Conservation (phyloP, 1,140 invertebrate species). For the Steinernema feltiae region DNA sequence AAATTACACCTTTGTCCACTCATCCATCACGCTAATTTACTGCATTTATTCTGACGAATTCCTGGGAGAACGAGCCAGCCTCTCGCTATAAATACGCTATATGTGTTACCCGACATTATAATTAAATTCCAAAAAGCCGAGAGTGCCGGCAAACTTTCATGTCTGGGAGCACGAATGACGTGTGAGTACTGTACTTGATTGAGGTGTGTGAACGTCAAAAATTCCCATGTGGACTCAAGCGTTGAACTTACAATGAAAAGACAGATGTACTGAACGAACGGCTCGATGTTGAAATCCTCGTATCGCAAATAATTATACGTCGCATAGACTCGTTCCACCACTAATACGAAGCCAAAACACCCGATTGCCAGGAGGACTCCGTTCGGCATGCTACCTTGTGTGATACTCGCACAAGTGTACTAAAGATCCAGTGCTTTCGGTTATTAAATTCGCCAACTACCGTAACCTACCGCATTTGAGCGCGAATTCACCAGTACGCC, state of each 20-base stretch:
- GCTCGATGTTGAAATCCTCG: not conserved
- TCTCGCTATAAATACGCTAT: no score
- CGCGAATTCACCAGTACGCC: not conserved
- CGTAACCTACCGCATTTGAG: not conserved
- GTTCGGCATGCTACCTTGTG: not conserved
- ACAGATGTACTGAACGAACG: not conserved
- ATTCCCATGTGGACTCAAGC: not conserved
- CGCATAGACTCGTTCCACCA: not conserved
- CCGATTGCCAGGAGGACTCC: not conserved
- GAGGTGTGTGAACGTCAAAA: no score
- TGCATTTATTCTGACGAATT: no score
- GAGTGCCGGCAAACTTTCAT: no score
- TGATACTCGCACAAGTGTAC: slow-evolving; percentile 9
- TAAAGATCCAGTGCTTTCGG: not conserved
- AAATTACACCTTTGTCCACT: no score
- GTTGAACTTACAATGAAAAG: not conserved
- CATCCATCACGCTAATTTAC: no score
- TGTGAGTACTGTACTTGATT: no score
- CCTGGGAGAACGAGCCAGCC: no score
- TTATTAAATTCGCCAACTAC: not conserved
- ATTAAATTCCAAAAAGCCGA: no score
- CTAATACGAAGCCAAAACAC: not conserved
- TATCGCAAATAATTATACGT: not conserved
- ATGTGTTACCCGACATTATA: no score
- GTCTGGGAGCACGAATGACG: no score